These are phyloP conservation scores for Phymatocera aterrima DNA, from an alignment of 2,888 invertebrate species.

Conservation along the genomic window DNA sequence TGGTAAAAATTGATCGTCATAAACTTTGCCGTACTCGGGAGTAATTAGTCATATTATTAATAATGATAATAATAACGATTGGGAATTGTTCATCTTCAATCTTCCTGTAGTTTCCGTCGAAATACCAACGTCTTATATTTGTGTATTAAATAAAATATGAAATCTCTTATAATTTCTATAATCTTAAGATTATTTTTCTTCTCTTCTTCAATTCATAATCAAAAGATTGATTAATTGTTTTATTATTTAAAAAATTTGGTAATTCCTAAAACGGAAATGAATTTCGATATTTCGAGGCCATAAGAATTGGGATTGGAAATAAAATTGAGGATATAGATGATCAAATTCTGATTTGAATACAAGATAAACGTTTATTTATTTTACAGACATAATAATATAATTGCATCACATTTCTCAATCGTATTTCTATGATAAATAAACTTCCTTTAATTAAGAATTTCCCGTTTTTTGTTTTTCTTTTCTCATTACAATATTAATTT, in stretches of 20 bases:
- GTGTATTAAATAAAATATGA: constrained; percentile 12
- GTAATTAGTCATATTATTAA: neutral
- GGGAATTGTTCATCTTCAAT: neutral
- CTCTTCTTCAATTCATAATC: too few relatives aligned
- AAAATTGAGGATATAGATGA: constrained; percentile 50
- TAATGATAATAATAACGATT: neutral
- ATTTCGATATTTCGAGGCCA: too few relatives aligned
- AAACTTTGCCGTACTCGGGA: constrained; percentile 35
- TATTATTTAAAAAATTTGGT: too few relatives aligned
- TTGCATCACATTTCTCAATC: constrained; percentile 45
- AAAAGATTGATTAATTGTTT: too few relatives aligned
- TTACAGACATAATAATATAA: constrained; percentile 41
- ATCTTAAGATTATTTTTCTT: too few relatives aligned
- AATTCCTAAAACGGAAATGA: too few relatives aligned
- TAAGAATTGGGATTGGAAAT: constrained; percentile 1
- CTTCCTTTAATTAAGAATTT: constrained; percentile 33
- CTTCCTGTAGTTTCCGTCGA: neutral
- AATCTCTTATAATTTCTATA: neutral
- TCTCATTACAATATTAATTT: constrained; percentile 40
- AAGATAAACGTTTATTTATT: constrained; percentile 48
- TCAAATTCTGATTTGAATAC: constrained; percentile 48
- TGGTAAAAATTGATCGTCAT: constrained; percentile 37
- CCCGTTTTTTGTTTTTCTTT: neutral
- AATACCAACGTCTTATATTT: neutral
- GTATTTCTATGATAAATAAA: constrained; percentile 49